These are phyloP conservation scores for Alexandromys fortis DNA, from an alignment of 2,113 vertebrate genomes.

Conservation along the genomic window DNA sequence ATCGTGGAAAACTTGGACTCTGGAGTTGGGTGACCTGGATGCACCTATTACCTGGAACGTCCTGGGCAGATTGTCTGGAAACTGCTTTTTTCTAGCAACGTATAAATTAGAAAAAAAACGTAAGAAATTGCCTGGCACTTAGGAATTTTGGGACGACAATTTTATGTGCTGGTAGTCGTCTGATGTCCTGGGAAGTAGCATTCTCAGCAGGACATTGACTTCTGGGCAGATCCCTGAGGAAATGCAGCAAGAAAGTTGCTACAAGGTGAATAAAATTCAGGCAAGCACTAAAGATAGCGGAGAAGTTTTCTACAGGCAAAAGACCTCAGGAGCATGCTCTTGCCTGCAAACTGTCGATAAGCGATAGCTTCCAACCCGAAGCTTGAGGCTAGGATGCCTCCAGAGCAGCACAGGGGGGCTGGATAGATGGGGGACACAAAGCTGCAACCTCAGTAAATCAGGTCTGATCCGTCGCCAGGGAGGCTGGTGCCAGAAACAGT, in stretches of 20 bases:
- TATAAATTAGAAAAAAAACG: neutral
- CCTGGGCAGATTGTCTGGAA: neutral
- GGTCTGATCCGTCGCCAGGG: neutral
- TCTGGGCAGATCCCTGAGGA: neutral
- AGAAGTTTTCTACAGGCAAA: neutral
- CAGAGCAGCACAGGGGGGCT: fast-evolving
- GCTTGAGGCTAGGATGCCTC: neutral
- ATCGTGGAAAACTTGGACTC: neutral
- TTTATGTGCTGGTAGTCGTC: slow-evolving; percentile 1
- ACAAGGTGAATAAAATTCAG: slow-evolving; percentile 48
- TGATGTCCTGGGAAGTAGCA: neutral
- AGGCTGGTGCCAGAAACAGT: neutral
- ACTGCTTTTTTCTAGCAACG: neutral
- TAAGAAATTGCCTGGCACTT: neutral
- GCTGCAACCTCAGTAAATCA: neutral
- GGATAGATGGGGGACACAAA: neutral
- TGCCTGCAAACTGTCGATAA: slow-evolving; percentile 12
- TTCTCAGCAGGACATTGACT: neutral
- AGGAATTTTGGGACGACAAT: neutral
- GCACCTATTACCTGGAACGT: neutral
- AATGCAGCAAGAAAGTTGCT: slow-evolving; percentile 6
- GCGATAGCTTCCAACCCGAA: neutral
- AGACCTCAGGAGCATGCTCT: neutral
- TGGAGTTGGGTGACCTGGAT: neutral
- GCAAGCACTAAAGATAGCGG: neutral